phyloP scores from a whole-genome alignment of 2,113 vertebrate species.

The Notiomystis cincta region DNA sequence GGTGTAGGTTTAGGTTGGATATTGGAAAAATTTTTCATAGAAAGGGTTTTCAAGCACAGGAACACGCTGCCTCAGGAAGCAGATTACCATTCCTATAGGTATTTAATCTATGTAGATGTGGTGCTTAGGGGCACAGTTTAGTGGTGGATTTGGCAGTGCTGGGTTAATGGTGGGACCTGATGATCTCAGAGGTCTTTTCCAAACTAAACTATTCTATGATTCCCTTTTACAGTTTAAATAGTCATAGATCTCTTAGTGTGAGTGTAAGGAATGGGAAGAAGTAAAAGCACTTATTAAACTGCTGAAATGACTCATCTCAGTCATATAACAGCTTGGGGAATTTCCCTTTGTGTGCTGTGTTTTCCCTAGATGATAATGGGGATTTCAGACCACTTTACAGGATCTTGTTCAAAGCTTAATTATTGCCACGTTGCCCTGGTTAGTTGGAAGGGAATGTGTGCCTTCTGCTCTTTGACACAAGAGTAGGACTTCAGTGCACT shows the following conservation, averaged over 20 bases:
- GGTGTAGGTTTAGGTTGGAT: background rate
- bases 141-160: background rate
- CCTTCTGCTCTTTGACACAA: background rate
- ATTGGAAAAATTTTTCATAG: background rate
- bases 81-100: background rate
- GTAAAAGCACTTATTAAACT: background rate
- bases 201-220: background rate
- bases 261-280: background rate
- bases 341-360: background rate
- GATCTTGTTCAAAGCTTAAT: background rate
- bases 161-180: background rate
- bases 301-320: background rate
- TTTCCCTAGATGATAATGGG: background rate
- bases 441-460: background rate
- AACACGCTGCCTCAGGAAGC: background rate
- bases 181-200: background rate
- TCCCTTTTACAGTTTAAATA: background rate
- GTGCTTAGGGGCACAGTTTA: background rate
- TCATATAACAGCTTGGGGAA: background rate
- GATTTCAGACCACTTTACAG: background rate
- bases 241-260: background rate
- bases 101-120: background rate
- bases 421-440: background rate
- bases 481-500: background rate
- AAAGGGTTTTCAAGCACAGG: background rate